Evolutionary conservation across 2,113 vertebrate genomes (phyloP).

Genomic region (Poecile atricapillus): DNA sequence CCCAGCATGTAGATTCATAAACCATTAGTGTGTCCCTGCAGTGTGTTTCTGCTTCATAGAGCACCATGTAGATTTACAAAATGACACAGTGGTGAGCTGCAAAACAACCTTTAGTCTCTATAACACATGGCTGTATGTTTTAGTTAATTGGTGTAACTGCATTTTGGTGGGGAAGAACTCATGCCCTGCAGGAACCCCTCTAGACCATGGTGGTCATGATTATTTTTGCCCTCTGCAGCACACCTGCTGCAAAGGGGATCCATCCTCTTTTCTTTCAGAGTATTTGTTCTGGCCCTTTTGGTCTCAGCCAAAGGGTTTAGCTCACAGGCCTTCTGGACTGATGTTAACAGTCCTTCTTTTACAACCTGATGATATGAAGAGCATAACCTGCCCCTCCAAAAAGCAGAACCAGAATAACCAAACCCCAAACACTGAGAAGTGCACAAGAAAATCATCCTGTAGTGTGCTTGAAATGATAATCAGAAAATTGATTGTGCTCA

Average conservation of each 20-base stretch:
- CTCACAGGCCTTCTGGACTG: not conserved
- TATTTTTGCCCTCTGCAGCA: not conserved
- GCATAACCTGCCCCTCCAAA: accelerated
- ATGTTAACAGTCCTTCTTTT: not conserved
- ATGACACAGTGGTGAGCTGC: not conserved
- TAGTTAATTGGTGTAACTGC: not conserved
- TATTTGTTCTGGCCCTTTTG: not conserved
- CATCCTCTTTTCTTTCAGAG: not conserved
- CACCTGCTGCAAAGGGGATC: accelerated
- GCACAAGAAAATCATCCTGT: not conserved
- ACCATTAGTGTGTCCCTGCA: accelerated
- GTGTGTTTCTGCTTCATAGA: not conserved
- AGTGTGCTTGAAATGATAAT: not conserved
- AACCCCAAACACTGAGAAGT: not conserved
- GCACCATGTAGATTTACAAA: not conserved
- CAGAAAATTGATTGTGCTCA: not conserved
- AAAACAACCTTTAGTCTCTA: not conserved
- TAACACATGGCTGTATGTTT: not conserved
- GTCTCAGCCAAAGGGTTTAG: not conserved
- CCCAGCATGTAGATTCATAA: not conserved
- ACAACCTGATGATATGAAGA: not conserved
- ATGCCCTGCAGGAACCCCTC: accelerated
- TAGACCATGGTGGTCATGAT: not conserved
- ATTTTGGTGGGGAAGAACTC: accelerated
- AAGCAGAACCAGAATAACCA: not conserved